These are phyloP conservation scores for Pollenia griseotomentosa DNA, from an alignment of 2,888 invertebrate genomes.

Conservation along the genomic window DNA sequence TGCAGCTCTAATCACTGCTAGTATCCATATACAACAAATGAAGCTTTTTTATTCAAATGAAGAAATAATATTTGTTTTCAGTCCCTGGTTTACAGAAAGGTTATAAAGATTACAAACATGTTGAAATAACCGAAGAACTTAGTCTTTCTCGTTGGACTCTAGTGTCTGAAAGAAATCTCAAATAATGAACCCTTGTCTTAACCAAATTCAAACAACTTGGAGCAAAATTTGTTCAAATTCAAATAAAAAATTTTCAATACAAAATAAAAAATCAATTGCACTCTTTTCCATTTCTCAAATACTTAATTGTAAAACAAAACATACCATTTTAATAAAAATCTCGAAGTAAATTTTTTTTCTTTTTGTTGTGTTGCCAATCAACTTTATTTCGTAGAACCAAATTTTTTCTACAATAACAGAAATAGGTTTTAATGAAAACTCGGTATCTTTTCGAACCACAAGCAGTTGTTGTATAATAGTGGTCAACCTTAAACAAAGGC, in stretches of 20 bases:
- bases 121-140: too few species aligned
- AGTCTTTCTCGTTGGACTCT: too few species aligned
- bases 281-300: not conserved
- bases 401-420: constrained; percentile 5
- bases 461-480: constrained; percentile 66
- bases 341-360: constrained; percentile 34
- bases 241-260: not conserved
- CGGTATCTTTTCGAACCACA: constrained; percentile 65
- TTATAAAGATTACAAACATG: too few species aligned
- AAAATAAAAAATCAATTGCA: not conserved
- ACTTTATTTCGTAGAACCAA: constrained; percentile 42
- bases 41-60: too few species aligned
- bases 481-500: constrained; percentile 73
- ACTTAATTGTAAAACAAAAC: not conserved
- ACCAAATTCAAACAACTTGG: too few species aligned
- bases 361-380: constrained; percentile 64
- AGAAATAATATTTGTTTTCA: too few species aligned
- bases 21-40: too few species aligned
- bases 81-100: too few species aligned
- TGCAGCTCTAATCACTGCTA: too few species aligned
- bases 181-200: too few species aligned
- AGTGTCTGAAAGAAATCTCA: too few species aligned
- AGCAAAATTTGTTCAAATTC: not conserved
- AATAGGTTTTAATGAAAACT: constrained; percentile 59
- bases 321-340: not conserved